Conservation (phyloP, 2,797 vertebrate species). For the Macropodus opercularis region DNA sequence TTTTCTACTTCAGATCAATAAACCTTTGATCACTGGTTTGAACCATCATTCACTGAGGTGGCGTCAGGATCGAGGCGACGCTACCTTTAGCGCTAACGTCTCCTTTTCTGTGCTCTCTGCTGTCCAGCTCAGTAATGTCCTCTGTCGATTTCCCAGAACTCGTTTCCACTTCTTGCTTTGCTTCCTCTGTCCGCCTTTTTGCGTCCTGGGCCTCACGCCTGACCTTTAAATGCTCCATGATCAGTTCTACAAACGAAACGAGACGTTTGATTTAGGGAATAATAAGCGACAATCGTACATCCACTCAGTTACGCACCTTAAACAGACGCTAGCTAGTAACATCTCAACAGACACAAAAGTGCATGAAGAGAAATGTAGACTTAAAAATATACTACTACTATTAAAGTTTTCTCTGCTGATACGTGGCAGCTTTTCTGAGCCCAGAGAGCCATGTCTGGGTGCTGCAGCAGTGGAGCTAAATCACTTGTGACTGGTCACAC, state of each 20-base stretch:
- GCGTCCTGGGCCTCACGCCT: constrained; percentile 82
- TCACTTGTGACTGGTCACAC: constrained; percentile 26
- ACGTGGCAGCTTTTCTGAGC: not conserved
- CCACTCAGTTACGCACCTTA: too few species aligned
- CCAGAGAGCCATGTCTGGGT: not conserved
- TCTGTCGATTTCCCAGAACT: constrained; percentile 68
- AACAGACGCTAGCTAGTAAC: too few species aligned
- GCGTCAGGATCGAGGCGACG: too few species aligned
- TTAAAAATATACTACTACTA: too few species aligned
- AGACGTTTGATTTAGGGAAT: not conserved
- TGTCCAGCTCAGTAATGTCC: constrained; percentile 32
- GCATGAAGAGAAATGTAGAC: not conserved
- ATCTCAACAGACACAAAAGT: not conserved
- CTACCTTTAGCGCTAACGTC: constrained; percentile 80
- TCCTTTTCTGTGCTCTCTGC: constrained; percentile 64
- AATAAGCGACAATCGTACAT: not conserved
- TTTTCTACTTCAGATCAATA: too few species aligned
- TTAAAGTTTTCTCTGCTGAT: too few species aligned
- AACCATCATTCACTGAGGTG: too few species aligned
- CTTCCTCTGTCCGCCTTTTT: constrained; percentile 76
- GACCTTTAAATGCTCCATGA: constrained; percentile 86
- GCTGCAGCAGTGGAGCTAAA: constrained; percentile 27
- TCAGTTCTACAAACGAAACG: constrained; percentile 82
- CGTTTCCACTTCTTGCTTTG: constrained; percentile 75
- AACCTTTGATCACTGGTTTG: too few species aligned